These are phyloP conservation scores for Chloebia gouldiae DNA, from an alignment of 2,113 vertebrate genomes.

Conservation along the genomic window DNA sequence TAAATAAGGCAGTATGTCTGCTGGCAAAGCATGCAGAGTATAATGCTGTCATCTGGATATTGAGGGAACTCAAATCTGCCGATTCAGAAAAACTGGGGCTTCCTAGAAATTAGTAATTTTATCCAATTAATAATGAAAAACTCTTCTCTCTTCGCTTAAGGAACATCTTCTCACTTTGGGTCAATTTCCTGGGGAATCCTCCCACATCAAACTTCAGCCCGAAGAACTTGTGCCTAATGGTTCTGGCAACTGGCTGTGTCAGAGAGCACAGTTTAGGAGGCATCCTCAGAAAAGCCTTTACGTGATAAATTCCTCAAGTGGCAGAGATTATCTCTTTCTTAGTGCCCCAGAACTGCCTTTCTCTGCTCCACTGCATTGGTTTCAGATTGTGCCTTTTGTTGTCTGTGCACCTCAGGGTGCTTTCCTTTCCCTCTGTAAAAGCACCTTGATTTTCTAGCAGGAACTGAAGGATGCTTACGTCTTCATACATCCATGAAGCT, in stretches of 20 bases:
- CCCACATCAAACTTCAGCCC: not conserved
- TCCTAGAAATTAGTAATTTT: not conserved
- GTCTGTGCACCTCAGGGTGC: not conserved
- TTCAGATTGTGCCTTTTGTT: not conserved
- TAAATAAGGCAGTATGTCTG: slow-evolving; percentile 1
- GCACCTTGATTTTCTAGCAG: not conserved
- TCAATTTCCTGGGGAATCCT: not conserved
- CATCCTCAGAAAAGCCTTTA: not conserved
- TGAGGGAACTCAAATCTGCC: not conserved
- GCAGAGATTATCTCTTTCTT: not conserved
- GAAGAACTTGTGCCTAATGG: not conserved
- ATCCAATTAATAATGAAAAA: not conserved
- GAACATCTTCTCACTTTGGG: not conserved
- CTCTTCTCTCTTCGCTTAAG: not conserved
- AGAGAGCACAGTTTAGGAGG: not conserved
- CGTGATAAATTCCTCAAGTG: not conserved
- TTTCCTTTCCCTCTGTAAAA: not conserved
- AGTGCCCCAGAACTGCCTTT: not conserved
- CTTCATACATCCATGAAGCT: not conserved
- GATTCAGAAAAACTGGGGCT: not conserved
- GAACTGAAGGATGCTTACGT: not conserved
- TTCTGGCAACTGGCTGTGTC: not conserved
- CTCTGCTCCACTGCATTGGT: not conserved
- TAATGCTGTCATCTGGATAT: not conserved
- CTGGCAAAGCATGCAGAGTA: not conserved